Base-by-base conservation (phyloP, 2,888 invertebrate species). In the Gerris lacustris region DNA sequence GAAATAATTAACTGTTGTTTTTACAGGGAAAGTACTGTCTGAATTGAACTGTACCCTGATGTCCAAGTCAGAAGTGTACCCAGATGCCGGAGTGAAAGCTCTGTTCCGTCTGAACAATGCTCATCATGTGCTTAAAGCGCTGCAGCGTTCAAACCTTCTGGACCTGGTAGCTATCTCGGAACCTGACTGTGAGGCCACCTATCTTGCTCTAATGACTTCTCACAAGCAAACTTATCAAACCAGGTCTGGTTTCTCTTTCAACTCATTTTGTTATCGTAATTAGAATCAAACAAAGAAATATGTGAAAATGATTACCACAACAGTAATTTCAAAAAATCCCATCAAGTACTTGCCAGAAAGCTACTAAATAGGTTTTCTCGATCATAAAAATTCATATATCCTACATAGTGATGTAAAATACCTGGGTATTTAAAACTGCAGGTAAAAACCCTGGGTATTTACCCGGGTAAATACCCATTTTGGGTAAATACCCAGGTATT, bases 21-120 rank as follows among this genome's bases (percentile, higher is more conserved):
- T 67, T 64, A 9, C 31, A 93, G 93, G 92, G 77, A 91, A 92
- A 82, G 92, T 94, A 43, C 80, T 97, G 73, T 92, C 94, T 6
- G 94, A 96, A 76, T 82, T 97, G 70, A 96, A 95, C 79, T 84
- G 94, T 76, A 92, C 94, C 7, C 84, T 97, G 47, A 87, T 92
- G 73, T 94, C 88, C 79, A 94, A 95, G 82, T 93, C 94, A 79
- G 95, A 96, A 78, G 89, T 92, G 73, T 97, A 97, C 79, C 88
- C 87, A 63, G 96, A 96, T 79, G 82, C 84, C 66, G 92, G 92
- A 5, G 84, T 96, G 17, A 90, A 91, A 77, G 91, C 94, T 6
- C 86, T 96, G 70, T 97, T 97, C 79, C 86, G 95, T 73, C 83
- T 97, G 66, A 98, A 98, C 81, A 98, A 98, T 80, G 94, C 92